phyloP scores from a whole-genome alignment of 2,797 vertebrate genomes.

The Menidia menidia region DNA sequence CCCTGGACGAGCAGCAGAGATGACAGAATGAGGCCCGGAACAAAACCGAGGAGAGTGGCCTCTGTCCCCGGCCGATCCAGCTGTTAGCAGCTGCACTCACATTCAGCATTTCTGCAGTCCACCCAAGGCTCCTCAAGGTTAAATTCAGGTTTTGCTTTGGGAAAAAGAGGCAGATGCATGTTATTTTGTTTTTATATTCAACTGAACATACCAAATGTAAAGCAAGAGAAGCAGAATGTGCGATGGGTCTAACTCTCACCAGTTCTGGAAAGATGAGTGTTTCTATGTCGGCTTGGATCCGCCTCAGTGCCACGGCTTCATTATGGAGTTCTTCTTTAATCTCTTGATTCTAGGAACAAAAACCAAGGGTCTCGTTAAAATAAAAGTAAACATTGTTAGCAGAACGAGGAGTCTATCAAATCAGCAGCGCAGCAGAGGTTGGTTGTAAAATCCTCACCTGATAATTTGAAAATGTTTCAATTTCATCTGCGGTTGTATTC shows the following conservation, averaged over 20 bases:
- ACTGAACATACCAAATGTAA: background rate
- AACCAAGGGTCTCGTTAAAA: background rate
- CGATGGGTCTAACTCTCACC: constrained; percentile 54
- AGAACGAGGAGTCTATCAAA: no score
- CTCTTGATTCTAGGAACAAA: constrained; percentile 16
- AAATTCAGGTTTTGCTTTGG: constrained; percentile 69
- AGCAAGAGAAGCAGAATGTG: background rate
- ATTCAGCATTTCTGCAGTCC: constrained; percentile 48
- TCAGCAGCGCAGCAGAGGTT: background rate
- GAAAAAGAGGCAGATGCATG: background rate
- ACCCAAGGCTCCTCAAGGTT: constrained; percentile 60
- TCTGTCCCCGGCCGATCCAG: background rate
- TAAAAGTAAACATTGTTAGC: background rate
- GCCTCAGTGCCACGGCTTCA: constrained; percentile 60
- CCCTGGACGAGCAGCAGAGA: constrained; percentile 55
- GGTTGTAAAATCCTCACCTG: constrained; percentile 66
- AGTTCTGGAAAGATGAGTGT: constrained; percentile 66
- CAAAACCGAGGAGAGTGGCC: background rate
- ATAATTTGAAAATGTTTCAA: constrained; percentile 55
- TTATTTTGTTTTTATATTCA: constrained; percentile 14
- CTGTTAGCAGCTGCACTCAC: constrained; percentile 73
- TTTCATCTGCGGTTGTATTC: constrained; percentile 60
- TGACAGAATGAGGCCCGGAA: constrained; percentile 10
- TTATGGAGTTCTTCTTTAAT: constrained; percentile 32
- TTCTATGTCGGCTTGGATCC: constrained; percentile 71